Percentiles rank a stretch among this genome's conserved stretches.
Evolutionary conservation across 2,113 vertebrate genomes (phyloP).

Genomic region (Mionectes macconnelli): DNA sequence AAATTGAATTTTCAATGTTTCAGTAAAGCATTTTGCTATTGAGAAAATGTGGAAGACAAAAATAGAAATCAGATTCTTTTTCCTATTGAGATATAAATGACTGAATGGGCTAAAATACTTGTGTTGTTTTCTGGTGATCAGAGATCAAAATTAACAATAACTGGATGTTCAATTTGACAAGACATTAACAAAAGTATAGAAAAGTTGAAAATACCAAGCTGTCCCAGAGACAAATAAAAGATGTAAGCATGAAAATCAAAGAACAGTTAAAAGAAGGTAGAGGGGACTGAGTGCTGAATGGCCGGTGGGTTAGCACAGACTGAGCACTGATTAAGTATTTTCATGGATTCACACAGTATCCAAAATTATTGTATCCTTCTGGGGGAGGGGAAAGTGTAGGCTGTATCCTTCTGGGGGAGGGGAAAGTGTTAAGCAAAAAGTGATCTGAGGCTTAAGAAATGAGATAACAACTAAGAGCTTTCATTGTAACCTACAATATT

Average conservation of each 20-base stretch:
- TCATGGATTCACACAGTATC: background rate
- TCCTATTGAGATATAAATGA: background rate
- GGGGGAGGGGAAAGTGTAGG: background rate
- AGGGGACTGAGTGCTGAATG: background rate
- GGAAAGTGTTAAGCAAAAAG: background rate
- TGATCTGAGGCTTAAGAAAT: background rate
- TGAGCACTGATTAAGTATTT: background rate
- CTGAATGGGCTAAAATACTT: background rate
- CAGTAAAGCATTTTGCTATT: background rate
- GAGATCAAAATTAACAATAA: background rate
- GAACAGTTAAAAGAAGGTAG: background rate
- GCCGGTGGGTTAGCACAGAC: background rate
- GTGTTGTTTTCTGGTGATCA: background rate
- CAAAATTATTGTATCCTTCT: background rate
- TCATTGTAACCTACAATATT: background rate
- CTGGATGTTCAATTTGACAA: background rate
- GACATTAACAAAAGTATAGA: background rate
- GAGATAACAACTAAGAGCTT: background rate
- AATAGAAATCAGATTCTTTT: background rate
- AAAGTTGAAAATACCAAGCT: background rate
- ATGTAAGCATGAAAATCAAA: background rate
- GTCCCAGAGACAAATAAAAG: background rate
- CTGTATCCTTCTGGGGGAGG: background rate
- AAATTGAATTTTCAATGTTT: background rate
- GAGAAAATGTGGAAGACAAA: background rate